Evolutionary conservation across 1,140 invertebrate genomes (phyloP).

Genomic region (Ooceraea biroi): DNA sequence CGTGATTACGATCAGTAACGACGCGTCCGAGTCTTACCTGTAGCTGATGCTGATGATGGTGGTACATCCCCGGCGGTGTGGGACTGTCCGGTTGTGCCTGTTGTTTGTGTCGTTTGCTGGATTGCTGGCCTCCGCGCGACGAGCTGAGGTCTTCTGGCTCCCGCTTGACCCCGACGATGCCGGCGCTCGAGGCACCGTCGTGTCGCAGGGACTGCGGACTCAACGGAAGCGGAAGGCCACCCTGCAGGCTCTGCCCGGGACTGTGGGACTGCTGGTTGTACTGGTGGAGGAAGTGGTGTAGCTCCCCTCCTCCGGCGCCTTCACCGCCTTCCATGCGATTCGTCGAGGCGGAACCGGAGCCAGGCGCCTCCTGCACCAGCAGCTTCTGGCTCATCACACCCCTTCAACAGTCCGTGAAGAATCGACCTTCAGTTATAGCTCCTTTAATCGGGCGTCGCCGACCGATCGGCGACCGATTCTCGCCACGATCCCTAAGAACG

Average conservation of each 20-base stretch:
- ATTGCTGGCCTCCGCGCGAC: constrained; percentile 86
- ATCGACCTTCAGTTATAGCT: constrained; percentile 64
- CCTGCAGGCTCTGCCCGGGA: constrained; percentile 82
- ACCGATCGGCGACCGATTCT: neutral
- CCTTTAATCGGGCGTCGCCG: constrained; percentile 19
- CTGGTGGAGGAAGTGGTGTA: constrained; percentile 88
- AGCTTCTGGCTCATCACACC: constrained; percentile 86
- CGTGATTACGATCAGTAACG: neutral
- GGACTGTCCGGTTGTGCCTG: constrained; percentile 85
- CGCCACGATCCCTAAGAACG: constrained; percentile 52
- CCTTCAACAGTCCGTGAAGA: constrained; percentile 78
- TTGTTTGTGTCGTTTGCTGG: constrained; percentile 85
- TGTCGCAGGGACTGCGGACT: constrained; percentile 84
- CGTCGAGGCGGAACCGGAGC: constrained; percentile 82
- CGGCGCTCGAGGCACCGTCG: constrained; percentile 81
- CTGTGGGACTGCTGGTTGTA: constrained; percentile 88
- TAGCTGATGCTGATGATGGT: constrained; percentile 86
- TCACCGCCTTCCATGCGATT: constrained; percentile 88
- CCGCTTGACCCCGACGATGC: constrained; percentile 87
- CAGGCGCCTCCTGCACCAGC: constrained; percentile 84
- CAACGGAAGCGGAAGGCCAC: constrained; percentile 83
- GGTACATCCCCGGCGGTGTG: constrained; percentile 88
- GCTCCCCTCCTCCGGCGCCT: constrained; percentile 86
- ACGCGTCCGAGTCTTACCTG: constrained; percentile 77
- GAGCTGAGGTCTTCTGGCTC: constrained; percentile 90